Evolutionary conservation across 2,113 vertebrate genomes (phyloP).

Genomic region (Fregetta grallaria): DNA sequence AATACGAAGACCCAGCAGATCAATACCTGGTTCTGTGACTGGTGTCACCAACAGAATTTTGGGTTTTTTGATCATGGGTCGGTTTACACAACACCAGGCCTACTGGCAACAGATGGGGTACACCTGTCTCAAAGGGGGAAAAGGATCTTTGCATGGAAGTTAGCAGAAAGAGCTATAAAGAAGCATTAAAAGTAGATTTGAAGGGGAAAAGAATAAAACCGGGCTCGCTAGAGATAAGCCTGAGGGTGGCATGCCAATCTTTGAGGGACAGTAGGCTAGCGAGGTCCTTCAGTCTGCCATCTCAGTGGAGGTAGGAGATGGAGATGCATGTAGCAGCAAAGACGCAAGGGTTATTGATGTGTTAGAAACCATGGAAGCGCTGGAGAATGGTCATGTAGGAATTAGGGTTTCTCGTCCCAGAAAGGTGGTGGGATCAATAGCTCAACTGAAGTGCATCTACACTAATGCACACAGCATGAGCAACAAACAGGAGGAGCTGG

Average conservation of each 20-base stretch:
- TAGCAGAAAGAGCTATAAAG: not conserved
- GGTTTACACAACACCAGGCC: not conserved
- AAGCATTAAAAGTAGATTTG: not conserved
- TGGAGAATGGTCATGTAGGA: not conserved
- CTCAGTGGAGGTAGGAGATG: not conserved
- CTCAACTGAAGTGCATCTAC: not conserved
- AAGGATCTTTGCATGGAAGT: not conserved
- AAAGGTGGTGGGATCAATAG: not conserved
- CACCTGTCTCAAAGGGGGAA: not conserved
- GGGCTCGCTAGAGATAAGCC: not conserved
- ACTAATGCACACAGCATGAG: not conserved
- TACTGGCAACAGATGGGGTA: not conserved
- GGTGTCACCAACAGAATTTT: not conserved
- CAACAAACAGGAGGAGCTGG: not conserved
- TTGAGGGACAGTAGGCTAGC: not conserved
- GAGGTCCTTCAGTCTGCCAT: not conserved
- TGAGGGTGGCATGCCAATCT: not conserved
- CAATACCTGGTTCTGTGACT: not conserved
- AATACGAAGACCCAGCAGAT: not conserved
- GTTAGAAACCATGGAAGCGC: not conserved
- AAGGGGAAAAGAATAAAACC: not conserved
- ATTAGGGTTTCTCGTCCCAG: no score
- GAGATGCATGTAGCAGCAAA: not conserved
- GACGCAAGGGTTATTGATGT: not conserved
- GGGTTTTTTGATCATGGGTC: rapidly evolving